phyloP scores from a whole-genome alignment of 2,113 vertebrate genomes.

The Atractosteus spatula region DNA sequence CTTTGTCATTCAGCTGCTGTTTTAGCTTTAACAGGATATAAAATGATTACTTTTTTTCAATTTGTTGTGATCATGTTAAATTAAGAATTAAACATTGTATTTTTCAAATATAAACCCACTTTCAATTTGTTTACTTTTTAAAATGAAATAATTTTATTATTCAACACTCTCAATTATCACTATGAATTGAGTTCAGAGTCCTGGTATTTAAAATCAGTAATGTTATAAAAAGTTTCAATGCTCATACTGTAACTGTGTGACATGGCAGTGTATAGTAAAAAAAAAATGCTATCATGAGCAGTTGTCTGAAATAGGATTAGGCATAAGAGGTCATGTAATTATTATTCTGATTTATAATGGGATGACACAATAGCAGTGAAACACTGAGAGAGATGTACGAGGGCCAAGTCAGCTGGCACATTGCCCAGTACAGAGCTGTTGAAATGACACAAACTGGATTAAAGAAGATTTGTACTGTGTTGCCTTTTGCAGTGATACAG shows the following conservation, averaged over 20 bases:
- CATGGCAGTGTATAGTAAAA: no score
- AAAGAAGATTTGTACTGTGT: not conserved
- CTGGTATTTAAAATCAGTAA: slow-evolving; percentile 23
- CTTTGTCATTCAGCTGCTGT: no score
- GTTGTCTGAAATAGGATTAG: not conserved
- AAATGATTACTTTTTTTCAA: no score
- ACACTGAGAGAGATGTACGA: not conserved
- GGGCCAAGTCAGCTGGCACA: not conserved
- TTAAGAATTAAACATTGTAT: no score
- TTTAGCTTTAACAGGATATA: no score
- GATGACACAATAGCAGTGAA: not conserved
- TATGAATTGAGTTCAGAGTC: not conserved
- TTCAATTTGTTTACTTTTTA: no score
- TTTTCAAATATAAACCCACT: no score
- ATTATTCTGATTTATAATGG: not conserved
- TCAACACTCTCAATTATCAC: no score
- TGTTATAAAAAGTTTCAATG: slow-evolving; percentile 19
- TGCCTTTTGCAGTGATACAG: not conserved
- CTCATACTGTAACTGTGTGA: not conserved
- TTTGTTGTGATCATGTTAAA: no score
- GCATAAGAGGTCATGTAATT: not conserved
- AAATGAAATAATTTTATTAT: no score
- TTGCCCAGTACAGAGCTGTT: no score
- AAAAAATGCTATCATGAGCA: not conserved
- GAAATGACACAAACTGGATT: not conserved